These are phyloP conservation scores for Metellina segmentata DNA, from an alignment of 2,888 invertebrate species.

Conservation along the genomic window DNA sequence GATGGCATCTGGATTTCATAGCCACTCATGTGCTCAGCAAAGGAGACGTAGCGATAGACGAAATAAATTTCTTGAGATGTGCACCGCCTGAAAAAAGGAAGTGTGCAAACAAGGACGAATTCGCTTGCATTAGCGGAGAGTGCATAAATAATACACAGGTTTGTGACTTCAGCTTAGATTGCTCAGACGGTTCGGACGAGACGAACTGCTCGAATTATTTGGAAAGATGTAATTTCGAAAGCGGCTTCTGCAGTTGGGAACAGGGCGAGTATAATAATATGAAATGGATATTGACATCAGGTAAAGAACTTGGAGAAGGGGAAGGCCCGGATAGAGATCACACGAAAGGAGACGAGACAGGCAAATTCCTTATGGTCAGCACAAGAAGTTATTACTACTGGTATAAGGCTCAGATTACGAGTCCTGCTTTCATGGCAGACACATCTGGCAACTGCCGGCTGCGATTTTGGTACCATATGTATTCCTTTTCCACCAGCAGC, in stretches of 20 bases:
- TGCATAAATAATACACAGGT: slow-evolving; percentile 63
- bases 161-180: slow-evolving; percentile 74
- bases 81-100: slow-evolving; percentile 60
- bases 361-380: slow-evolving; percentile 59
- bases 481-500: slow-evolving; percentile 78
- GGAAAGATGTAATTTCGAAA: slow-evolving; percentile 75
- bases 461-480: slow-evolving; percentile 76
- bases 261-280: slow-evolving; percentile 1
- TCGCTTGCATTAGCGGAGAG: slow-evolving; percentile 62
- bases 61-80: slow-evolving; percentile 71
- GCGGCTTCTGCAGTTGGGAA: slow-evolving; percentile 59
- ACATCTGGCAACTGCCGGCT: slow-evolving; percentile 68
- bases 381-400: neutral
- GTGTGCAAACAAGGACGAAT: slow-evolving; percentile 63
- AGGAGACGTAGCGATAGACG: slow-evolving; percentile 72
- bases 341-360: slow-evolving; percentile 59
- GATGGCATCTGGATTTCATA: slow-evolving; percentile 74
- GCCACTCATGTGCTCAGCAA: slow-evolving; percentile 66
- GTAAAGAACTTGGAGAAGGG: slow-evolving; percentile 43
- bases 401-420: slow-evolving; percentile 37
- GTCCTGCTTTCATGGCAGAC: slow-evolving; percentile 74
- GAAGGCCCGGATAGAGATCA: slow-evolving; percentile 75
- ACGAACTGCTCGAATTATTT: slow-evolving; percentile 59
- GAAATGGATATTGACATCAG: slow-evolving; percentile 67
- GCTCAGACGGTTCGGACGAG: slow-evolving; percentile 76